Conservation (phyloP, 2,113 vertebrate species). For the Ictalurus punctatus region DNA sequence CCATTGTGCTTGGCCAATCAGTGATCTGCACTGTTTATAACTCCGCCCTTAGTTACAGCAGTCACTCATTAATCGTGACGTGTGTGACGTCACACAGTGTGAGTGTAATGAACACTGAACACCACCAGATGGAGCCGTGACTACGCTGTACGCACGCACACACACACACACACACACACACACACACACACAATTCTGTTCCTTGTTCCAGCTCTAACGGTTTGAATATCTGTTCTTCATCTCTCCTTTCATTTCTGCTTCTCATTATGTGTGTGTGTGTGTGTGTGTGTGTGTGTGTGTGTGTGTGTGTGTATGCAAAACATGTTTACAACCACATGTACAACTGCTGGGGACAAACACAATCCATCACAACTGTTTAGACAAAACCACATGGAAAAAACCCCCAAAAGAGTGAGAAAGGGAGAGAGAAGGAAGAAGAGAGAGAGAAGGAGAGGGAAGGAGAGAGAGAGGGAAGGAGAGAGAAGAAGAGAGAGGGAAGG, state of each 20-base stretch:
- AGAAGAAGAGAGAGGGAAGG: neutral
- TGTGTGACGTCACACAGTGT: neutral
- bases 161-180: neutral
- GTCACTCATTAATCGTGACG: neutral
- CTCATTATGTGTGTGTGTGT: neutral
- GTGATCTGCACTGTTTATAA: neutral
- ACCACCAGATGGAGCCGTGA: constrained; percentile 25
- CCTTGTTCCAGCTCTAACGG: neutral
- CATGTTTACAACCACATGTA: constrained; percentile 14
- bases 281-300: neutral
- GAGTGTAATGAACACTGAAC: neutral
- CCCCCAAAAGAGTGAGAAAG: neutral
- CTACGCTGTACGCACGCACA: neutral
- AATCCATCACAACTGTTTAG: constrained; percentile 38
- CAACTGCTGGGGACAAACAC: constrained; percentile 23
- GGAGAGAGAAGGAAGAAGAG: neutral
- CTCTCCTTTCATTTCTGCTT: neutral
- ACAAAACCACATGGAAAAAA: constrained; percentile 25
- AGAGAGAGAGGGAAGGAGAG: constrained; percentile 25
- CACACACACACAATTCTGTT: neutral
- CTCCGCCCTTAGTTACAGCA: neutral
- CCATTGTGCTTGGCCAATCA: neutral
- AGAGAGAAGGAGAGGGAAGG: constrained; percentile 1
- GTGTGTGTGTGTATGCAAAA: neutral
- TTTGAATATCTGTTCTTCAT: neutral